These are phyloP conservation scores for Labeo catla DNA, from an alignment of 2,113 vertebrate genomes.

Conservation along the genomic window DNA sequence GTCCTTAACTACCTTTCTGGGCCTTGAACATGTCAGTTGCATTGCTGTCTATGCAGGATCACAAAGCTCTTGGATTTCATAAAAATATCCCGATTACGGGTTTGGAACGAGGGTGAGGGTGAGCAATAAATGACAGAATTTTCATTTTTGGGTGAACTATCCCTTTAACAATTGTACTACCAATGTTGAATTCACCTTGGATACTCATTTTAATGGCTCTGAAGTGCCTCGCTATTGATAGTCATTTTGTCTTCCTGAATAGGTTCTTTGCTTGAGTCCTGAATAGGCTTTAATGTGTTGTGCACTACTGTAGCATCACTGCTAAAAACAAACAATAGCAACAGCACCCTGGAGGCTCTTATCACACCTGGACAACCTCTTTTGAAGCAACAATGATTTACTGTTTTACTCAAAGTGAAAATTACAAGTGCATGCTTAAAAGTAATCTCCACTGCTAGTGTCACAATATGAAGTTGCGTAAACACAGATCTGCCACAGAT, in stretches of 20 bases:
- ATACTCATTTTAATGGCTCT: slow-evolving; percentile 32
- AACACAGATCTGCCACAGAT: slow-evolving; percentile 15
- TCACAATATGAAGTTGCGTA: slow-evolving; percentile 9
- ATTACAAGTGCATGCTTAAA: neutral
- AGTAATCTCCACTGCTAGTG: neutral
- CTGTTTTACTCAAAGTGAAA: slow-evolving; percentile 4
- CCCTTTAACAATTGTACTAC: neutral
- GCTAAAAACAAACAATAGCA: slow-evolving; percentile 41
- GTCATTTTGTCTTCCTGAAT: slow-evolving; percentile 19
- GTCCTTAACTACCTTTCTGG: neutral
- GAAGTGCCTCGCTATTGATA: slow-evolving; percentile 15
- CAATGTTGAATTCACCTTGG: neutral
- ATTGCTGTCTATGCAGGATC: neutral
- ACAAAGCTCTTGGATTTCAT: neutral
- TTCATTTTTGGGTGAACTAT: too few species aligned
- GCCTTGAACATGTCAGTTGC: neutral
- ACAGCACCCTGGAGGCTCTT: slow-evolving; percentile 14
- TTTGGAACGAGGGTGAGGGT: too few species aligned
- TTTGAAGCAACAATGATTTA: neutral
- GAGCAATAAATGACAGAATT: too few species aligned
- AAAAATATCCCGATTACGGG: too few species aligned
- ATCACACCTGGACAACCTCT: slow-evolving; percentile 24
- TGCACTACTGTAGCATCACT: slow-evolving; percentile 26
- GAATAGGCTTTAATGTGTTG: neutral
- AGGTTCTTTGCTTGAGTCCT: slow-evolving; percentile 3